These are phyloP conservation scores for Menura novaehollandiae DNA, from an alignment of 2,113 vertebrate genomes.

Conservation along the genomic window DNA sequence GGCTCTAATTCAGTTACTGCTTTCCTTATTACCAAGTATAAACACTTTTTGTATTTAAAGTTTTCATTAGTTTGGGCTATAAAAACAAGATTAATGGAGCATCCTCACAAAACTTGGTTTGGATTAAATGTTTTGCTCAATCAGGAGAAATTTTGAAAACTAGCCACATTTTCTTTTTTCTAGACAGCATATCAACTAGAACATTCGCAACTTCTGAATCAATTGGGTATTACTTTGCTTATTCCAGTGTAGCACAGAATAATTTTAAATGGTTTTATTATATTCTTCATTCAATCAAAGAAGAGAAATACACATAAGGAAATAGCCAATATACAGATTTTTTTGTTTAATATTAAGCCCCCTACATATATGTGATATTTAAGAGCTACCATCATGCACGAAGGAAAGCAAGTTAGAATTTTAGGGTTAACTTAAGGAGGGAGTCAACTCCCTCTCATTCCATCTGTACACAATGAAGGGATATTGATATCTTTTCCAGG, in stretches of 20 bases:
- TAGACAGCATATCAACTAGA: neutral
- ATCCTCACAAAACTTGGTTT: neutral
- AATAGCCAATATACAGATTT: neutral
- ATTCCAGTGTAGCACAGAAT: neutral
- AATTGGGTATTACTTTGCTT: neutral
- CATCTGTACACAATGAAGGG: neutral
- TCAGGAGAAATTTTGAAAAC: neutral
- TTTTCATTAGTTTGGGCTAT: neutral
- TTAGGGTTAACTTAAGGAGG: neutral
- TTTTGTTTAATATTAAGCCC: neutral
- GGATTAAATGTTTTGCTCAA: neutral
- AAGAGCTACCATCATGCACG: neutral
- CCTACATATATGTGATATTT: neutral
- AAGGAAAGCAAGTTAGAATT: neutral
- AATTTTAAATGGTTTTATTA: neutral
- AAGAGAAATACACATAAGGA: neutral
- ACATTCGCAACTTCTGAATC: neutral
- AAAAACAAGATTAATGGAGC: neutral
- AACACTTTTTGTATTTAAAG: neutral
- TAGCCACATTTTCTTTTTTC: neutral
- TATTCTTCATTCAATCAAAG: neutral
- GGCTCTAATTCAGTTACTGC: neutral
- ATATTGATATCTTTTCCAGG: neutral
- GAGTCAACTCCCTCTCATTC: neutral
- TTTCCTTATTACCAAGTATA: neutral